phyloP scores from a whole-genome alignment of 2,797 vertebrate genomes.

The Triplophysa yarkandensis region DNA sequence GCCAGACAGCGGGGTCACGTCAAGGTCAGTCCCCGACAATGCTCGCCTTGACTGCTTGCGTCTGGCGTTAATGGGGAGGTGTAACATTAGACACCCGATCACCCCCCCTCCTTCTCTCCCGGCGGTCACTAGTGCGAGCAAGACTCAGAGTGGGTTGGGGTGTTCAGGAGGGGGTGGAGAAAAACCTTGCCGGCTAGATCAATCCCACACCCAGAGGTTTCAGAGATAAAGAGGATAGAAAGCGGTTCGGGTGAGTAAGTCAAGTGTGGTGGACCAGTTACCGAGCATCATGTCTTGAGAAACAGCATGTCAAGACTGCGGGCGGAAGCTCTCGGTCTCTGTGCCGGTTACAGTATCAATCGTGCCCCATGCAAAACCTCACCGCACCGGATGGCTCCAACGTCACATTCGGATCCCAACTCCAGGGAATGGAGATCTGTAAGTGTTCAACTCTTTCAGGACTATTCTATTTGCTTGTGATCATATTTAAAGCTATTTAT shows the following conservation, averaged over 20 bases:
- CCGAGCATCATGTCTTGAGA: constrained; percentile 33
- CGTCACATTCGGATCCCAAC: constrained; percentile 83
- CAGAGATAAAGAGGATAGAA: constrained; percentile 37
- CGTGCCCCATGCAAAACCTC: constrained; percentile 81
- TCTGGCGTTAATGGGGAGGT: constrained; percentile 55
- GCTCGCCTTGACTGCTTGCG: constrained; percentile 56
- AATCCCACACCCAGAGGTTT: constrained; percentile 47
- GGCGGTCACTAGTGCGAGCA: constrained; percentile 37
- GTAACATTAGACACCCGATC: constrained; percentile 51
- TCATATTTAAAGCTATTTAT: no score
- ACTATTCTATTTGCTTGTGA: constrained; percentile 35
- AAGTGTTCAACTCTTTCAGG: constrained; percentile 60
- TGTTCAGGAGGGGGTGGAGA: constrained; percentile 48
- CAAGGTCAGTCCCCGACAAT: constrained; percentile 61
- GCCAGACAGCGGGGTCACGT: constrained; percentile 61
- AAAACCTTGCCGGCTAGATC: constrained; percentile 55
- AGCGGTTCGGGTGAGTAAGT: constrained; percentile 37
- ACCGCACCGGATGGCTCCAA: constrained; percentile 79
- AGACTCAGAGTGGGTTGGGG: constrained; percentile 44
- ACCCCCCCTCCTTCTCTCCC: constrained; percentile 23
- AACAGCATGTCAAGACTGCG: constrained; percentile 53
- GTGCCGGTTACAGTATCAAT: constrained; percentile 65
- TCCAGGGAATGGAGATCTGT: constrained; percentile 85
- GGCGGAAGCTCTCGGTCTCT: constrained; percentile 62
- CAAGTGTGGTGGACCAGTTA: constrained; percentile 21